phyloP scores from a whole-genome alignment of 37 sponge, comb jelly and placozoan genomes.

The Spongia lamella region DNA sequence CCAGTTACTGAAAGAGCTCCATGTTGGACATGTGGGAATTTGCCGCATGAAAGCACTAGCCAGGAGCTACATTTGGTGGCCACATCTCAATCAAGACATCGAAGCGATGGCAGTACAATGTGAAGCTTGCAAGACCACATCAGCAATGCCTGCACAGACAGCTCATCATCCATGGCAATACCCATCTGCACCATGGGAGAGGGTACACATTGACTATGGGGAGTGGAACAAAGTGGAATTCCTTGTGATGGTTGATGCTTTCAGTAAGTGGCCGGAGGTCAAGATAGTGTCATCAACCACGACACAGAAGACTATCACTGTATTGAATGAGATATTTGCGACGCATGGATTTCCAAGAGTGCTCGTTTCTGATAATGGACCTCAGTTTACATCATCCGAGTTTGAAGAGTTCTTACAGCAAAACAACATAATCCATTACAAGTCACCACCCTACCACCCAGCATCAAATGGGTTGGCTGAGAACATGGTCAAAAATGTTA shows the following conservation, averaged over 20 bases:
- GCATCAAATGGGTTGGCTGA: constrained; percentile 5
- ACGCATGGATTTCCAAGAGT: constrained; percentile 9
- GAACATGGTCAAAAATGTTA: constrained; percentile 8
- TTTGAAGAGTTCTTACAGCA: not conserved
- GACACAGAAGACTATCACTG: not conserved
- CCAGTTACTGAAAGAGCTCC: too few relatives aligned
- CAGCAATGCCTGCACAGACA: not conserved
- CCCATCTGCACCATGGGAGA: constrained; percentile 6
- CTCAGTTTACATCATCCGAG: not conserved
- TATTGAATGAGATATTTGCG: constrained; percentile 10
- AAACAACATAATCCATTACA: not conserved
- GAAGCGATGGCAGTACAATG: too few relatives aligned
- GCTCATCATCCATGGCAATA: not conserved
- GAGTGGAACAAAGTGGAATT: constrained; percentile 2
- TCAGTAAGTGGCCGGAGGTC: not conserved
- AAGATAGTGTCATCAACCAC: not conserved
- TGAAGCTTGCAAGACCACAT: too few relatives aligned
- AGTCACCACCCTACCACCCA: constrained; percentile 1
- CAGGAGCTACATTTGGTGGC: too few relatives aligned
- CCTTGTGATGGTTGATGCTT: constrained; percentile 6
- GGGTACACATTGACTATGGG: not conserved
- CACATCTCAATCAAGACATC: too few relatives aligned
- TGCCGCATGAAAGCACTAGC: too few relatives aligned
- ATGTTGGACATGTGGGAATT: too few relatives aligned
- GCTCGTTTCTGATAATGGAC: not conserved